A percentile compares a stretch with the other conserved stretches of the same genome.
Conservation (phyloP, 2,797 vertebrate genomes). For the Sebastes paucispinis region DNA sequence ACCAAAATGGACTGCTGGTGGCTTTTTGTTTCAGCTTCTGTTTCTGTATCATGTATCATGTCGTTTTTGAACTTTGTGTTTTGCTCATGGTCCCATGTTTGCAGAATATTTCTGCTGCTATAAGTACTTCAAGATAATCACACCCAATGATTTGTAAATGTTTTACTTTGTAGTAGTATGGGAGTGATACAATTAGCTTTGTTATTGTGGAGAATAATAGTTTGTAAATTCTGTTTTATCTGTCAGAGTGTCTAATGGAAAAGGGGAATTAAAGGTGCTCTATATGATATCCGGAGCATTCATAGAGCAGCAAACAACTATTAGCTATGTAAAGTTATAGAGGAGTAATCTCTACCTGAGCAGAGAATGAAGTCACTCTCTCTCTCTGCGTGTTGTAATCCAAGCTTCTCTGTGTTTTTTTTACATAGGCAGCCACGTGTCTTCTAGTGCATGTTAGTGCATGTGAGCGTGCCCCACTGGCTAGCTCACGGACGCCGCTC, state of each 20-base stretch:
- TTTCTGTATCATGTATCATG: background rate
- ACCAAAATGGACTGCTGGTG: background rate
- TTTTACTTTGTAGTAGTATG: background rate
- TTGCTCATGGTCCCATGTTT: background rate
- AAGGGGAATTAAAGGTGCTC: background rate
- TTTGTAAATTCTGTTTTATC: background rate
- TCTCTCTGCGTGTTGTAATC: no score
- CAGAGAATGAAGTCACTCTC: no score
- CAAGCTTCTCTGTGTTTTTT: no score
- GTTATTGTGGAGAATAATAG: background rate
- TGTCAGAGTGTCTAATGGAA: background rate
- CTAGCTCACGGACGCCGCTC: no score
- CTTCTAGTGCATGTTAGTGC: no score
- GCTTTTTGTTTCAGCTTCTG: background rate
- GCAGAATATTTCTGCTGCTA: conserved; percentile 10
- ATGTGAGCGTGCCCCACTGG: no score
- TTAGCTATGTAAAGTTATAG: no score
- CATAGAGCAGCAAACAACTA: no score
- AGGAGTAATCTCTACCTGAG: no score
- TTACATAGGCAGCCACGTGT: no score
- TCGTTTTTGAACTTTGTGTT: background rate
- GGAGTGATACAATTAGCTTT: background rate
- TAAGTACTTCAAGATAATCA: background rate
- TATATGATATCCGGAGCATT: no score
- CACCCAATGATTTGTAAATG: background rate